phyloP scores from a whole-genome alignment of 2,113 vertebrate genomes.

The Micronycteris hirsuta region DNA sequence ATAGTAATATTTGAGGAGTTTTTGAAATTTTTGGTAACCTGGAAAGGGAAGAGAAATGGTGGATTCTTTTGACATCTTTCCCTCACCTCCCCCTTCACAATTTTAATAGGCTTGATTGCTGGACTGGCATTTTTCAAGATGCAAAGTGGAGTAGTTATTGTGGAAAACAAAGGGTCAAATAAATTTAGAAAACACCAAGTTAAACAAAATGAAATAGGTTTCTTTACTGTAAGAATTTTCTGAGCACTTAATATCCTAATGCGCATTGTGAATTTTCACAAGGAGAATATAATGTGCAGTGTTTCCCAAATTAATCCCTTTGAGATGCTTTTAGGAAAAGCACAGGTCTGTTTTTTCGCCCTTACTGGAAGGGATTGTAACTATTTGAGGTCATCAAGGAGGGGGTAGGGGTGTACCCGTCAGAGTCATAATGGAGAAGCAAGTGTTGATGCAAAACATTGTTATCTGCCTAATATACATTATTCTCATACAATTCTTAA shows the following conservation, averaged over 20 bases:
- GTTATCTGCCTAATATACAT: conserved; percentile 9
- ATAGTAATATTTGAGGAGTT: background rate
- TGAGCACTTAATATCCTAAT: conserved; percentile 45
- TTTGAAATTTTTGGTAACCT: background rate
- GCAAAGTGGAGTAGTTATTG: background rate
- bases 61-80: background rate
- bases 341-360: conserved; percentile 26
- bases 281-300: conserved; percentile 29
- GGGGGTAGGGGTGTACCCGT: background rate
- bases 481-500: conserved; percentile 12
- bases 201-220: conserved; percentile 43
- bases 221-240: conserved; percentile 54
- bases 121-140: background rate
- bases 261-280: conserved; percentile 47
- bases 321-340: conserved; percentile 38
- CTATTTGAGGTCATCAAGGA: conserved; percentile 26
- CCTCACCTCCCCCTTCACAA: background rate
- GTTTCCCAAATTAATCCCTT: conserved; percentile 46
- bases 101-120: conserved; percentile 16
- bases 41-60: background rate
- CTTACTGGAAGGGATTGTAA: conserved; percentile 35
- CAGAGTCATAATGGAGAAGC: conserved; percentile 23
- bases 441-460: background rate
- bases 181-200: conserved; percentile 34
- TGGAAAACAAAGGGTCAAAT: conserved; percentile 22